Evolutionary conservation across 2,113 vertebrate genomes (phyloP), one percentile per base, ranked within the genome.

Genomic region (Neogale vison): DNA sequence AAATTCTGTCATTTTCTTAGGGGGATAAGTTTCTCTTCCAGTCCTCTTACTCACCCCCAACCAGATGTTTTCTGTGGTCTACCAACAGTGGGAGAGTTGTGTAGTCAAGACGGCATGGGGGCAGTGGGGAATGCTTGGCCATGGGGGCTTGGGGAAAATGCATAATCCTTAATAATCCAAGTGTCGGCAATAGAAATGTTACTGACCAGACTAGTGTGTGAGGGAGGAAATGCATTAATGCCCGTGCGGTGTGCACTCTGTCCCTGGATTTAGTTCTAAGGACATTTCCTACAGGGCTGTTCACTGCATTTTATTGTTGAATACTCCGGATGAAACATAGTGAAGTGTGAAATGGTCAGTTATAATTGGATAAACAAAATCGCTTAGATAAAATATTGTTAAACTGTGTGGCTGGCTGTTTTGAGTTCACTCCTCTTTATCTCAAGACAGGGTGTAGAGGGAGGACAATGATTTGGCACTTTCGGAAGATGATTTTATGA

Each of bases 281-380:
- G 77, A 21, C 20, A 23, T 88, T 88, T 95, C 71, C 57, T 77
- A 17, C 36, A 23, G 80, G 50, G 20, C 29, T 52, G 1, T 50
- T 84, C 4, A 80, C 52, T 45, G 8, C 14, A 39, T 55, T 93
- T 96, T 36, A 69, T 59, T 80, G 34, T 57, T 86, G 85, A 67
- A 74, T 45, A n/a, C 67, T 82, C 52, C 39, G 36, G 76, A 88
- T 65, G 77, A 85, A 96, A 89, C 52, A 88, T 71, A 57, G 0
- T 85, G 71, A 95, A 89, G 89, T 96, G 86, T 55, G 89, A 97
- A 97, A 95, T 93, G 50, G 42, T 89, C 95, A 82, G 0, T 98
- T 95, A 85, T 74, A 93, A 93, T 57, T 65, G 50, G 85, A 65
- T 97, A 93, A 90, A 92, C 39, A 81, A 69, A 91, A 77, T 67